Conservation (phyloP, 2,888 invertebrate genomes). For the Trichogramma dendrolimi region DNA sequence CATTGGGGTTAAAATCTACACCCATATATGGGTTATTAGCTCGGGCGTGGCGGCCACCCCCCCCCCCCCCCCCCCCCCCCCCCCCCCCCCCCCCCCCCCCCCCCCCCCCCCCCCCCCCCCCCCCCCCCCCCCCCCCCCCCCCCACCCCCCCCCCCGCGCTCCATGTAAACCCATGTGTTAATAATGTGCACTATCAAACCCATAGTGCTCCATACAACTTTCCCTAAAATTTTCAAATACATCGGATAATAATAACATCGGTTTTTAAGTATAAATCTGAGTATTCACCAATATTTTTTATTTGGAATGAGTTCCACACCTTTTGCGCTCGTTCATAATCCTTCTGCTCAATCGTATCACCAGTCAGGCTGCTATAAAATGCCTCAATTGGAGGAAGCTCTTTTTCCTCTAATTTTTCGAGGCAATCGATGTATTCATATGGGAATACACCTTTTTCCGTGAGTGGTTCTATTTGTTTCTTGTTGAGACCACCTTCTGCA, state of each 20-base stretch:
- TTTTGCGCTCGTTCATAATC: not conserved
- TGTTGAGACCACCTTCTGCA: too few relatives aligned
- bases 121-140: not conserved
- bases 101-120: constrained; percentile 25
- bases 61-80: constrained; percentile 29
- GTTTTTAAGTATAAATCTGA: constrained; percentile 9
- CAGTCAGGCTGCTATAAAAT: not conserved
- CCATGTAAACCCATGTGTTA: not conserved
- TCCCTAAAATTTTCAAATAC: constrained; percentile 22
- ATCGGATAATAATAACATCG: constrained; percentile 8
- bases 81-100: constrained; percentile 30
- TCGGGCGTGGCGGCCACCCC: constrained; percentile 20
- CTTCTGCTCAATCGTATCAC: not conserved
- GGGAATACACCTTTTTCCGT: not conserved
- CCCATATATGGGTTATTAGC: constrained; percentile 31
- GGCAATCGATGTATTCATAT: not conserved
- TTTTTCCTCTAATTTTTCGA: not conserved
- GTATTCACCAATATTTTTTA: not conserved
- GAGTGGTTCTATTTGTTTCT: not conserved
- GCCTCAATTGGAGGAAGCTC: not conserved
- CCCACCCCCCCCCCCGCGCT: not conserved
- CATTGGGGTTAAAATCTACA: constrained; percentile 19
- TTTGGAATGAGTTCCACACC: not conserved
- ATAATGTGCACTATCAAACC: not conserved
- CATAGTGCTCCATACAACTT: constrained; percentile 22